Evolutionary conservation across 2,797 vertebrate genomes (phyloP), one percentile per base, ranked within the genome.

Genomic region (Mycteria americana): DNA sequence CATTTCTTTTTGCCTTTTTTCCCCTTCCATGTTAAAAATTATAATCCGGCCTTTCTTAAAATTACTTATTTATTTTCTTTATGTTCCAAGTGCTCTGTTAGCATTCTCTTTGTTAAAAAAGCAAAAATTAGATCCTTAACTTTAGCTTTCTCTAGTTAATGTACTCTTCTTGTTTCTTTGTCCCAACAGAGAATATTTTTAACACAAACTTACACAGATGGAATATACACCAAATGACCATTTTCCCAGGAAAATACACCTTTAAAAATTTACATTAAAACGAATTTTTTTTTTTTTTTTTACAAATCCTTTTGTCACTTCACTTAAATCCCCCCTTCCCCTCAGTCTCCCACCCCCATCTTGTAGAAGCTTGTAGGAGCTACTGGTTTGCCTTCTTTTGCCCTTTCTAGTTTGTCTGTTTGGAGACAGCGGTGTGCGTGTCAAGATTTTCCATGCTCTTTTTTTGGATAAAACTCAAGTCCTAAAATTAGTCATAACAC

Each of bases 381-480:
- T 78, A 19, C 27, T 39, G 8, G 5, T 84, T 69, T 73, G 43
- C 63, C 35, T 48, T 67, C 51, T 81, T 80, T 84, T 94, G 9
- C 33, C 75, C 48, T 50, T 85, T 57, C 27, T 48, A n/a, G 11
- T 95, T 92, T 84, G 43, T 78, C 53, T 78, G 9, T 93, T 80
- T 80, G 68, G 83, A 85, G 67, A 53, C 60, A 94, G 83, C 96
- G 74, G 72, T 93, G 86, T 85, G 37, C 2, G 2, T 82, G 91
- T 95, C 84, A 79, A 80, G 50, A 92, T 91, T 97, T 97, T 94
- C 84, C 78, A n/a, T 77, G 53, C 22, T 74, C 33, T 75, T 41
- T 82, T 88, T 94, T 65, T 95, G 85, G 85, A 54, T 85, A 93
- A 91, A 96, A 88, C 37, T 89, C 73, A 76, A 90, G 46, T 88